These are phyloP conservation scores for Malacosoma neustria DNA, from an alignment of 2,888 invertebrate species.

Conservation along the genomic window DNA sequence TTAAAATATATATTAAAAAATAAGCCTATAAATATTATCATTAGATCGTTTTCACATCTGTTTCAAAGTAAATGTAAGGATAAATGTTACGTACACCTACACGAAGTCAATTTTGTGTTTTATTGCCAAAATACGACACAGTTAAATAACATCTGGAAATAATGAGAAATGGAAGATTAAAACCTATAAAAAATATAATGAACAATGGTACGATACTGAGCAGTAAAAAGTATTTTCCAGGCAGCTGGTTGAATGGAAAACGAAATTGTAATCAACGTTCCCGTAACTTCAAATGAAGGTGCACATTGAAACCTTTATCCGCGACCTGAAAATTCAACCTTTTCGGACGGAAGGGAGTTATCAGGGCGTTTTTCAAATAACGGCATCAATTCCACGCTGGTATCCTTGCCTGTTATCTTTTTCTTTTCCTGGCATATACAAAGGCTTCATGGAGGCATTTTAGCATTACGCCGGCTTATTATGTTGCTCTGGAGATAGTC, in stretches of 20 bases:
- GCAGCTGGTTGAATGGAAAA: conserved; percentile 30
- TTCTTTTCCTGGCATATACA: conserved; percentile 44
- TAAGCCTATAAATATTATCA: too few relatives aligned
- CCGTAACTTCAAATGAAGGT: conserved; percentile 50
- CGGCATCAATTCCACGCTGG: conserved; percentile 47
- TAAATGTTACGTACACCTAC: too few relatives aligned
- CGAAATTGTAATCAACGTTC: conserved; percentile 43
- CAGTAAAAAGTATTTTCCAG: conserved; percentile 10
- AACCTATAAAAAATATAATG: not conserved
- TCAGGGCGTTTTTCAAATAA: conserved; percentile 58
- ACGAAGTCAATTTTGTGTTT: not conserved
- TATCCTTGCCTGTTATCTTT: conserved; percentile 51
- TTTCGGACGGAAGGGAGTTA: conserved; percentile 51
- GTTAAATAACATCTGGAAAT: not conserved
- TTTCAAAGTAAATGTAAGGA: too few relatives aligned
- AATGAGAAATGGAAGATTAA: not conserved
- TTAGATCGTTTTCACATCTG: too few relatives aligned
- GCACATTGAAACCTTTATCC: conserved; percentile 47
- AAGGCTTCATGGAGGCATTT: conserved; percentile 33
- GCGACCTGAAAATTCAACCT: conserved; percentile 37
- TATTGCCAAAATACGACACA: not conserved
- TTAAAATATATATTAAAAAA: too few relatives aligned
- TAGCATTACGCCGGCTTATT: conserved; percentile 35
- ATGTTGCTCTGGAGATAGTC: conserved; percentile 39
- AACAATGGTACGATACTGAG: not conserved